Evolutionary conservation across 2,113 vertebrate genomes (phyloP).

Genomic region (Burhinus bistriatus): DNA sequence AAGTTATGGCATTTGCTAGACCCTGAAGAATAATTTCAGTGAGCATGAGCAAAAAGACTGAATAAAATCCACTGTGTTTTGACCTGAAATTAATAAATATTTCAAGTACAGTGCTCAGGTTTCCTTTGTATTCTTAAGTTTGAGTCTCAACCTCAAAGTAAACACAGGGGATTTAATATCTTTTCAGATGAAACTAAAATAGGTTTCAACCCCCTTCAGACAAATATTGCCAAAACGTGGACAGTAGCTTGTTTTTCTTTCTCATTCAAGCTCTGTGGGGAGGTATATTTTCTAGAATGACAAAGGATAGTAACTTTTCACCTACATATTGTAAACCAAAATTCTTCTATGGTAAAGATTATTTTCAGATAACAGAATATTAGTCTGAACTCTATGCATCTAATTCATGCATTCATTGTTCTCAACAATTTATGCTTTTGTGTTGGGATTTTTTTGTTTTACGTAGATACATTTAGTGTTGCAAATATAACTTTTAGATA

Average conservation of each 20-base stretch:
- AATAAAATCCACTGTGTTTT: background rate
- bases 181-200: background rate
- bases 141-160: background rate
- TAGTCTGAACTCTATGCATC: background rate
- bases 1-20: background rate
- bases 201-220: background rate
- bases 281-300: background rate
- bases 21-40: background rate
- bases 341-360: background rate
- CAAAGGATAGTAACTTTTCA: background rate
- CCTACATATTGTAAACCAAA: background rate
- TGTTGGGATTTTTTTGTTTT: background rate
- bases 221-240: background rate
- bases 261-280: background rate
- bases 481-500: background rate
- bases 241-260: background rate
- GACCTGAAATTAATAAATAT: background rate
- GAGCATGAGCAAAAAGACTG: background rate
- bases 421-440: background rate
- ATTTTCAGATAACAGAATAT: background rate
- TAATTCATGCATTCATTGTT: background rate
- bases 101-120: background rate
- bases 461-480: background rate
- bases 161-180: background rate
- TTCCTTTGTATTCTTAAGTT: background rate